Evolutionary conservation across 2,113 vertebrate genomes (phyloP).

Genomic region (Stigmatopora argus): DNA sequence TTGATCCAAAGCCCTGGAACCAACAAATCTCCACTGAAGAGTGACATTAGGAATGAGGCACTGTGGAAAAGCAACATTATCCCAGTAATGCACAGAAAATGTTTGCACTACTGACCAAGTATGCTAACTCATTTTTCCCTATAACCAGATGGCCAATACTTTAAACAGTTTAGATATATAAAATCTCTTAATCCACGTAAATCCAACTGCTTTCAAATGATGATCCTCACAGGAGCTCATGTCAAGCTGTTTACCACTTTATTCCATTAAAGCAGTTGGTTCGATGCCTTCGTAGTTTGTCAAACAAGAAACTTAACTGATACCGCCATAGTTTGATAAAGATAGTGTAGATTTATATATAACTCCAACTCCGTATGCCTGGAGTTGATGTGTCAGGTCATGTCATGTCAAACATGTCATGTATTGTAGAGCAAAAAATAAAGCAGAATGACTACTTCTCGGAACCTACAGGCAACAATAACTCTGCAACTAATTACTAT

Average conservation of each 20-base stretch:
- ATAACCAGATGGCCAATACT: constrained; percentile 43
- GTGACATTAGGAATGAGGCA: neutral
- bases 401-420: neutral
- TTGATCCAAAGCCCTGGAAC: constrained; percentile 8
- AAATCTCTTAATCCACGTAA: constrained; percentile 42
- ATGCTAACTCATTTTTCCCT: constrained; percentile 28
- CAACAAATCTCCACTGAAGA: neutral
- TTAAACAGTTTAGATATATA: constrained; percentile 34
- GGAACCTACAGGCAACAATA: too few species aligned
- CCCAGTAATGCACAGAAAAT: neutral
- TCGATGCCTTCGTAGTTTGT: neutral
- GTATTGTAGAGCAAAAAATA: neutral
- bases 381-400: neutral
- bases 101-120: constrained; percentile 2
- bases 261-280: neutral
- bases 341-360: neutral
- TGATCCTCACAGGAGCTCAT: constrained; percentile 15
- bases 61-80: neutral
- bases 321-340: neutral
- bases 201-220: constrained; percentile 30
- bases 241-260: constrained; percentile 12
- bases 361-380: neutral
- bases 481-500: too few species aligned
- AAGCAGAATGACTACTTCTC: too few species aligned
- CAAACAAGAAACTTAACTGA: neutral